Evolutionary conservation across 1,140 invertebrate genomes (phyloP).

Genomic region (Panagrolaimus sp.): DNA sequence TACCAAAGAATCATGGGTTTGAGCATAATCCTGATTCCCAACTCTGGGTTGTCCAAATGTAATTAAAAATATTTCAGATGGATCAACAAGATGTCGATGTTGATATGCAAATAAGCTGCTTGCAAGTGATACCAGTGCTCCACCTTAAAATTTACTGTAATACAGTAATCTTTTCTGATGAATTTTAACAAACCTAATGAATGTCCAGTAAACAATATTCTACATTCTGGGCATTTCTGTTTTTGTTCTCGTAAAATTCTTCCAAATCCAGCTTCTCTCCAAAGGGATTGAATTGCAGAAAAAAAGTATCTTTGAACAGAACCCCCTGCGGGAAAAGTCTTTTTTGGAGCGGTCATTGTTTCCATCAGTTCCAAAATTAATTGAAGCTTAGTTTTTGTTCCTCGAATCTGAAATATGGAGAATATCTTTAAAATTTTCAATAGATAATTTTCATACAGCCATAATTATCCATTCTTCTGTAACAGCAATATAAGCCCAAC

Average conservation of each 20-base stretch:
- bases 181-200: slow-evolving; percentile 41
- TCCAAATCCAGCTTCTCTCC: background rate
- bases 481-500: background rate
- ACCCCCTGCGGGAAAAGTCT: slow-evolving; percentile 37
- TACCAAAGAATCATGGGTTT: slow-evolving; percentile 37
- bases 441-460: background rate
- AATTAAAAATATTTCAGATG: slow-evolving; percentile 24
- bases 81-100: slow-evolving; percentile 20
- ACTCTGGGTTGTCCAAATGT: slow-evolving; percentile 47
- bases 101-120: slow-evolving; percentile 44
- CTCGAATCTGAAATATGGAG: slow-evolving; percentile 19
- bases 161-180: slow-evolving; percentile 1
- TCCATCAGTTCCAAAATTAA: slow-evolving; percentile 45
- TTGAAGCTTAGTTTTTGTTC: slow-evolving; percentile 38
- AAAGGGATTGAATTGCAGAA: slow-evolving; percentile 19
- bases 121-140: slow-evolving; percentile 40
- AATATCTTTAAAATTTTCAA: too few species aligned
- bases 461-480: slow-evolving; percentile 35
- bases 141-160: slow-evolving; percentile 24
- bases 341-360: slow-evolving; percentile 43
- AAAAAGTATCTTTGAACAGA: slow-evolving; percentile 47
- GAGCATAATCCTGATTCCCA: slow-evolving; percentile 45
- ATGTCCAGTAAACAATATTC: slow-evolving; percentile 44
- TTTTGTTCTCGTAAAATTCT: slow-evolving; percentile 15
- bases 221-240: slow-evolving; percentile 30